Conservation (phyloP, 2,888 invertebrate genomes). For the Lottia gigantea region DNA sequence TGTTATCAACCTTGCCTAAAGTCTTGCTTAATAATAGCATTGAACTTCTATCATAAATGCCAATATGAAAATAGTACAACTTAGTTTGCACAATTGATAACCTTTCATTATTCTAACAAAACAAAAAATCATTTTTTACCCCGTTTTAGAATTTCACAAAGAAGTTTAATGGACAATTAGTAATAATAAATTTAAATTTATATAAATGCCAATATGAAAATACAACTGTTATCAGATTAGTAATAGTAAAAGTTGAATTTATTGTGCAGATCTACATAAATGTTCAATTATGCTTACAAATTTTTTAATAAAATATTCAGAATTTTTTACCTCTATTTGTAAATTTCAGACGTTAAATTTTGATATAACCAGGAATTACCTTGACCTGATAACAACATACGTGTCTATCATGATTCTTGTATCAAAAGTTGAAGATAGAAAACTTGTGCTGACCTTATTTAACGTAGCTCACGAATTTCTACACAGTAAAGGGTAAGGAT, state of each 20-base stretch:
- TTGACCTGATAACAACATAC: slow-evolving; percentile 94
- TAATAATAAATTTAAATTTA: too few species aligned
- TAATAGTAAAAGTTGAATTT: too few species aligned
- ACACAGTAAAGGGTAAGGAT: slow-evolving; percentile 73
- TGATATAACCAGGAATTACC: slow-evolving; percentile 93
- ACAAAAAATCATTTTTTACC: too few species aligned
- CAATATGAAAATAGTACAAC: too few species aligned
- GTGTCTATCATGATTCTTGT: slow-evolving; percentile 95
- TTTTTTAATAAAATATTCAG: not conserved
- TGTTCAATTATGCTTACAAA: too few species aligned
- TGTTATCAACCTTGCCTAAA: not conserved
- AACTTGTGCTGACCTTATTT: slow-evolving; percentile 95
- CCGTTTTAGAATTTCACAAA: not conserved
- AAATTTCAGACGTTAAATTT: slow-evolving; percentile 82
- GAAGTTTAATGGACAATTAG: too few species aligned
- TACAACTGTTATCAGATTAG: too few species aligned
- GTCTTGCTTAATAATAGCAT: not conserved
- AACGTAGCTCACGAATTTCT: slow-evolving; percentile 98
- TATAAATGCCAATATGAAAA: too few species aligned
- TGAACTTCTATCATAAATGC: not conserved
- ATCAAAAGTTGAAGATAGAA: slow-evolving; percentile 97
- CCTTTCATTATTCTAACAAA: too few species aligned
- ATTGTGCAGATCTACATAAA: too few species aligned
- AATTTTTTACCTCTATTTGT: too few species aligned
- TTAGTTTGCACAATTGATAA: too few species aligned